Evolutionary conservation across 2,888 invertebrate species (phyloP), one percentile per base, ranked within the genome.

Genomic region (Acleris literana): DNA sequence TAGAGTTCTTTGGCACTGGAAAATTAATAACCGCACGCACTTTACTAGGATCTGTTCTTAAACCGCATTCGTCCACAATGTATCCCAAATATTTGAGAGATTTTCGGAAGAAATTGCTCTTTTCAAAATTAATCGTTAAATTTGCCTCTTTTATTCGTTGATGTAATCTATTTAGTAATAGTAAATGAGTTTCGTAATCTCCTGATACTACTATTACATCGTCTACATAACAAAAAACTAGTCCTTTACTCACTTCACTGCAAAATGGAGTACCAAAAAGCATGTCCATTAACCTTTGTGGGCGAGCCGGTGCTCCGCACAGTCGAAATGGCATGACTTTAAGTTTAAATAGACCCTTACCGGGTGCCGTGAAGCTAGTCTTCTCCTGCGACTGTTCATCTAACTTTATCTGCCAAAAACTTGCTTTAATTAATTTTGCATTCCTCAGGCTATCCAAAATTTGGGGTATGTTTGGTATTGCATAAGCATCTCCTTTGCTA

Each of bases 241-340:
- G 7, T 57, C 25, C 48, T 6, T 54, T 54, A n/a, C 11, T n/a
- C 1, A 54, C 11, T 17, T 54, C 54, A 54, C 54, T 39, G 11
- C 54, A 54, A 20, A 54, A 54, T 9, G 5, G 16, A 1, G 16
- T 6, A 5, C 39, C 39, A 18, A 56, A 57, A 43, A 63, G 11
- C n/a, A 6, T 13, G 18, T 29, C 59, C 70, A 69, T 55, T n/a
- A 66, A 49, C 49, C 64, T 20, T 51, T 62, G 53, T 39, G 66
- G 68, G 7, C 63, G n/a, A 16, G 62, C 64, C 1, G 69, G 63
- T 3, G 69, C 65, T 39, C 64, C 67, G 13, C 46, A 20, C 5
- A 70, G 18, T 2, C 71, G 69, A 61, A 71, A 69, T 9, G 68
- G 60, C 69, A 69, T 71, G 1, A 68, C 68, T 25, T 64, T 66